These are phyloP conservation scores for Apteryx mantelli DNA, from an alignment of 2,113 vertebrate species.

Conservation along the genomic window DNA sequence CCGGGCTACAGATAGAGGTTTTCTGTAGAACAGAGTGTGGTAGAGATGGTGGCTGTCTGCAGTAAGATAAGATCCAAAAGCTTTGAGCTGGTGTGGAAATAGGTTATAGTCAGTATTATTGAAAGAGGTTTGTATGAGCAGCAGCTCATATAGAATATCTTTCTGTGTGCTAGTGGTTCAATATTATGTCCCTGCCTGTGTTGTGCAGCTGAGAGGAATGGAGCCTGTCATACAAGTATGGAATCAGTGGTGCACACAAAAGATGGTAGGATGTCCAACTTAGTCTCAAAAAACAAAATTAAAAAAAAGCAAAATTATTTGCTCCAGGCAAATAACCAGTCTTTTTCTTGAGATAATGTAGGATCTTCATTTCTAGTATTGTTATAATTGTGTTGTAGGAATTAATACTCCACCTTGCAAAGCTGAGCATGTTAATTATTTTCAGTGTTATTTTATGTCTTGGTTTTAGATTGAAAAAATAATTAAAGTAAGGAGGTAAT, in stretches of 20 bases:
- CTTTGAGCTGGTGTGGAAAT: not conserved
- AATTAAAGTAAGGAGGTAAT: not conserved
- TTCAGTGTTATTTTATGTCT: not conserved
- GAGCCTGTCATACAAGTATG: not conserved
- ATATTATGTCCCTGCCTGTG: not conserved
- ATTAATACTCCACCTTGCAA: not conserved
- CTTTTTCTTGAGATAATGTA: not conserved
- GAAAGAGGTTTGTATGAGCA: not conserved
- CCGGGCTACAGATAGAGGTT: not conserved
- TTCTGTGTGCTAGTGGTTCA: not conserved
- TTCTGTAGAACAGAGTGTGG: not conserved
- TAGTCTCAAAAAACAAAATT: not conserved
- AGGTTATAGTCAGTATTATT: not conserved
- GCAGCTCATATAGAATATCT: no score
- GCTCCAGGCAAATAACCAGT: not conserved
- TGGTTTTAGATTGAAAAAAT: not conserved
- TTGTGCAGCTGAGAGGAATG: not conserved
- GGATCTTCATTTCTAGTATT: not conserved
- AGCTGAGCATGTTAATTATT: not conserved
- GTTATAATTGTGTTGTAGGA: not conserved
- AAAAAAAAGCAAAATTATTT: no score
- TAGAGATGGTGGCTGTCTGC: not conserved
- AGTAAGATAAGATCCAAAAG: not conserved
- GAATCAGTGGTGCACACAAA: no score
- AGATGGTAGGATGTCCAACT: not conserved